Percentiles rank a stretch among this genome's conserved stretches.
These are phyloP conservation scores for Hippasteria phrygiana DNA, from an alignment of 53 echinoderm and acorn worm genomes.

Conservation along the genomic window DNA sequence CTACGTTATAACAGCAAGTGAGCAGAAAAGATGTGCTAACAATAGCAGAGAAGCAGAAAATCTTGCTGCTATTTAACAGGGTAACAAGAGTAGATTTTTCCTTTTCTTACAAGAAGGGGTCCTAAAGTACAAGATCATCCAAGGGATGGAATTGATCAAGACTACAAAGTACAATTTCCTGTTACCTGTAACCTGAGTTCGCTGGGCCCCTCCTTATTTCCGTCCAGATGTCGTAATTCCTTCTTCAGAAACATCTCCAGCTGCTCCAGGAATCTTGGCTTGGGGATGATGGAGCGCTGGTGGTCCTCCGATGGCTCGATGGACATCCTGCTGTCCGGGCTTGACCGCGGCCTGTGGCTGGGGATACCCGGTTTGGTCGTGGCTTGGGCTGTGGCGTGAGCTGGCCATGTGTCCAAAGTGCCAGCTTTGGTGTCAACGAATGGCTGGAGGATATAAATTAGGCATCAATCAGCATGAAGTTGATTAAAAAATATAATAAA, in stretches of 20 bases:
- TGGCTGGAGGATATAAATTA: slow-evolving; percentile 59
- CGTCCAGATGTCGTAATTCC: slow-evolving; percentile 86
- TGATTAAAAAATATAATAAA: no score
- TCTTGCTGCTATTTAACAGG: no score
- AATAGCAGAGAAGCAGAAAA: no score
- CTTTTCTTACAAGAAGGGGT: no score
- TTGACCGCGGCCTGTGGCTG: slow-evolving; percentile 62
- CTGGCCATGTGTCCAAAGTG: slow-evolving; percentile 95
- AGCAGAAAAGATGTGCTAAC: no score
- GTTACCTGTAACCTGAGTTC: slow-evolving; percentile 94
- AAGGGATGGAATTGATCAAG: no score
- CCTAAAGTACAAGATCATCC: no score
- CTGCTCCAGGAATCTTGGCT: slow-evolving; percentile 95
- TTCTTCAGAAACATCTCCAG: slow-evolving; percentile 93
- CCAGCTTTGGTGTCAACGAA: slow-evolving; percentile 96
- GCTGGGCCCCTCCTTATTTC: slow-evolving; percentile 77
- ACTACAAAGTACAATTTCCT: neutral
- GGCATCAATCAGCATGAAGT: no score
- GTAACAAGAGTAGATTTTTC: no score
- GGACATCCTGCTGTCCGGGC: slow-evolving; percentile 43
- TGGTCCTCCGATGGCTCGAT: slow-evolving; percentile 64
- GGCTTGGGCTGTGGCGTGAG: slow-evolving; percentile 94
- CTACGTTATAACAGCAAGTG: no score
- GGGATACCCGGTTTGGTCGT: slow-evolving; percentile 78
- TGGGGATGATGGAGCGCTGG: slow-evolving; percentile 88